These are phyloP conservation scores for Silurus meridionalis DNA, from an alignment of 2,113 vertebrate species.

Conservation along the genomic window DNA sequence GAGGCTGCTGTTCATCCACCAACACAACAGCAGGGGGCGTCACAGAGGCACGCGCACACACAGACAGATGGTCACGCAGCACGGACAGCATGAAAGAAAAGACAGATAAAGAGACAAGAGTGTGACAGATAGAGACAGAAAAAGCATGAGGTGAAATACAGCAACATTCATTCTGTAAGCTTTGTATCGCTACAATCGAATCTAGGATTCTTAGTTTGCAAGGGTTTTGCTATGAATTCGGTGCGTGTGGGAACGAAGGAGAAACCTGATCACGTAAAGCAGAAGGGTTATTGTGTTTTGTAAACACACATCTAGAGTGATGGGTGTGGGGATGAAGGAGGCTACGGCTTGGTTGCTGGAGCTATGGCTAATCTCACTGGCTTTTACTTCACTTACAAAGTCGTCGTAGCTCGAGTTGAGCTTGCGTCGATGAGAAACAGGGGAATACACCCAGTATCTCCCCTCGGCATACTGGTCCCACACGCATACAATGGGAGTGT, in stretches of 20 bases:
- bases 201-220: constrained; percentile 26
- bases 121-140: background rate
- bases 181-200: background rate
- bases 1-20: constrained; percentile 61
- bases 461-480: constrained; percentile 74
- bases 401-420: constrained; percentile 66
- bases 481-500: constrained; percentile 37
- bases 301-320: background rate
- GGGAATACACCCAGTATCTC: constrained; percentile 93
- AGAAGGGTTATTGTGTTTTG: constrained; percentile 9
- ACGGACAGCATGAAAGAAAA: constrained; percentile 10
- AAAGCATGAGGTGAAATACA: background rate
- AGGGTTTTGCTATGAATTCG: background rate
- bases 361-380: background rate
- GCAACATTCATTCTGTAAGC: background rate
- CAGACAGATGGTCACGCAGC: constrained; percentile 56
- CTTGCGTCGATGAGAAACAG: constrained; percentile 79
- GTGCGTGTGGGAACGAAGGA: background rate
- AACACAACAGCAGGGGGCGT: background rate
- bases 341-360: constrained; percentile 2
- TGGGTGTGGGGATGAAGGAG: background rate
- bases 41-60: background rate
- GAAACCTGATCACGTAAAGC: background rate
- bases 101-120: constrained; percentile 4
- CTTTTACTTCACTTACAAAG: constrained; percentile 68